A percentile compares a stretch with the other conserved stretches of the same genome.
Evolutionary conservation across 2,888 invertebrate species (phyloP).

Genomic region (Leucophora obtusa): DNA sequence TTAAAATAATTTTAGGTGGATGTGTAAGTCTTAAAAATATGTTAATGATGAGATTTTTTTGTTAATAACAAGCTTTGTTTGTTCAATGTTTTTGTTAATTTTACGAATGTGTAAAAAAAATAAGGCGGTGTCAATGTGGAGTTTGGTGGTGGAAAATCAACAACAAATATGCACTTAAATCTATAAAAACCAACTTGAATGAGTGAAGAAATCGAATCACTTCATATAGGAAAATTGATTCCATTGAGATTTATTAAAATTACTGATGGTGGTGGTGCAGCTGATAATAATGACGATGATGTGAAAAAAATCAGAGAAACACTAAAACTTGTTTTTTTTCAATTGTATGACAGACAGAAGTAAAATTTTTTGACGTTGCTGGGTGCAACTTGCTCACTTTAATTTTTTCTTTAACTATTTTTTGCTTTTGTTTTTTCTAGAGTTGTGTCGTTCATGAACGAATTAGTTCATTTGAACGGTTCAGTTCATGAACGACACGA

Average conservation of each 20-base stretch:
- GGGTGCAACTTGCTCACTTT: constrained; percentile 61
- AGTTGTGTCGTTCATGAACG: too few species aligned
- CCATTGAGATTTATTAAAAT: constrained; percentile 48
- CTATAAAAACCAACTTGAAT: constrained; percentile 39
- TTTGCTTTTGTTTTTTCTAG: too few species aligned
- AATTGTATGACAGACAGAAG: constrained; percentile 44
- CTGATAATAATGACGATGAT: constrained; percentile 18
- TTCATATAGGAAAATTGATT: constrained; percentile 27
- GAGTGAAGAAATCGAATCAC: constrained; percentile 15
- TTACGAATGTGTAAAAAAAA: constrained; percentile 52
- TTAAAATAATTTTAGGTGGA: background rate
- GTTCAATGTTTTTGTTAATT: constrained; percentile 3
- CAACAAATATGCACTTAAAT: constrained; percentile 28
- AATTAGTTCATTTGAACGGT: too few species aligned
- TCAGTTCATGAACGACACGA: too few species aligned
- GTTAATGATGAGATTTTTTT: background rate
- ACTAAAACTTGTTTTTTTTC: constrained; percentile 56
- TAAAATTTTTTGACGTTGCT: constrained; percentile 57
- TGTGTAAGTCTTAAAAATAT: background rate
- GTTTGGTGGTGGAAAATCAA: constrained; percentile 44
- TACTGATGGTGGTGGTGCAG: constrained; percentile 12
- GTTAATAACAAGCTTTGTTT: background rate
- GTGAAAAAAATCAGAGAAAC: constrained; percentile 22
- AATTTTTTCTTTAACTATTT: constrained; percentile 29
- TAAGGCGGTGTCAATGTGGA: constrained; percentile 52